Percentiles rank a stretch among this genome's conserved stretches.
Evolutionary conservation across 2,797 vertebrate species (phyloP).

Genomic region (Mustela erminea): DNA sequence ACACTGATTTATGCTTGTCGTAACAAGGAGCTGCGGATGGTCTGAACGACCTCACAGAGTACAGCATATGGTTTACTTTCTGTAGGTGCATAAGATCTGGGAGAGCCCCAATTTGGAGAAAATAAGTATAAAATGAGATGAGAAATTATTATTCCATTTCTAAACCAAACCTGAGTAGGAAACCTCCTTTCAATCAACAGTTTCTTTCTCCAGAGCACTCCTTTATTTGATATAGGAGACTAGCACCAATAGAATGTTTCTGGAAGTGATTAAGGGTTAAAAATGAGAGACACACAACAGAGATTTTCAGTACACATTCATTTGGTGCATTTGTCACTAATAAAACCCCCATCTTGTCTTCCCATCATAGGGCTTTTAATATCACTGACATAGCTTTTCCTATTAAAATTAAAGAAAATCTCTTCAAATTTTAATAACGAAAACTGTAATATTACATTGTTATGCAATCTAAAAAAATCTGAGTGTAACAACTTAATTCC

Average conservation of each 20-base stretch:
- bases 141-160: constrained; percentile 41
- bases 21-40: constrained; percentile 38
- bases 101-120: background rate
- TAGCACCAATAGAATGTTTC: background rate
- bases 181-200: background rate
- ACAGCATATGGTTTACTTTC: constrained; percentile 24
- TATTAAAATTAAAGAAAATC: background rate
- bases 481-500: background rate
- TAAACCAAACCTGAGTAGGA: background rate
- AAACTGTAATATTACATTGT: background rate
- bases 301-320: fast-evolving
- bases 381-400: background rate
- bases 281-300: background rate
- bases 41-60: background rate
- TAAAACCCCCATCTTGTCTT: background rate
- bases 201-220: background rate
- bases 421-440: background rate
- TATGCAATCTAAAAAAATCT: background rate
- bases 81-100: background rate
- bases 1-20: constrained; percentile 83
- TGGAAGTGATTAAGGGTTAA: constrained; percentile 32
- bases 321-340: background rate
- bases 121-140: constrained; percentile 1
- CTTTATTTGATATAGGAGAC: constrained; percentile 27
- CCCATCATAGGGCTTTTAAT: background rate